Evolutionary conservation across 2,888 invertebrate species (phyloP).

Genomic region (Metalampra italica): DNA sequence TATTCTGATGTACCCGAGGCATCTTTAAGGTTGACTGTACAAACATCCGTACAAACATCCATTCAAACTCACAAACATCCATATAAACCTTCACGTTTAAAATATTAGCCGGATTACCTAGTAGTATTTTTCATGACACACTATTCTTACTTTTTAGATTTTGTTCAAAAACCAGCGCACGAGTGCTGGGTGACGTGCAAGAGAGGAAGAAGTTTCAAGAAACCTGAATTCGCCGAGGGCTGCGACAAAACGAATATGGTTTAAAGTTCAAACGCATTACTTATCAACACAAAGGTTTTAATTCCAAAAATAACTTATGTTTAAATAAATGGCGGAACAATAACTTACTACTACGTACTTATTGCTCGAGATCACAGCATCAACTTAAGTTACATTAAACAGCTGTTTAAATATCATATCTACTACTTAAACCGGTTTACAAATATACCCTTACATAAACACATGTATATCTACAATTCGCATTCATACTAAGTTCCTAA

Average conservation of each 20-base stretch:
- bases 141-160: conserved; percentile 48
- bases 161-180: conserved; percentile 57
- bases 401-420: conserved; percentile 15
- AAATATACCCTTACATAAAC: conserved; percentile 10
- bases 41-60: too few relatives aligned
- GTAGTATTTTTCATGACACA: too few relatives aligned
- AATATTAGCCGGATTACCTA: too few relatives aligned
- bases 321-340: conserved; percentile 42
- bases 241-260: conserved; percentile 44
- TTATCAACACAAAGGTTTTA: conserved; percentile 29
- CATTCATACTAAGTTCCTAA: not conserved
- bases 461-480: conserved; percentile 3
- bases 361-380: conserved; percentile 72
- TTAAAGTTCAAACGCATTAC: conserved; percentile 21
- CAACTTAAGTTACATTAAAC: conserved; percentile 12
- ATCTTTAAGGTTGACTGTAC: too few relatives aligned
- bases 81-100: too few relatives aligned
- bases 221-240: conserved; percentile 42
- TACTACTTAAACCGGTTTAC: not conserved
- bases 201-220: conserved; percentile 65
- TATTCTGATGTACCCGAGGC: too few relatives aligned
- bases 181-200: conserved; percentile 74
- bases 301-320: conserved; percentile 20
- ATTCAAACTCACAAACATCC: too few relatives aligned
- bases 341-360: conserved; percentile 67